Base-by-base conservation (phyloP, 1,140 invertebrate genomes). In the Cylas formicarius region DNA sequence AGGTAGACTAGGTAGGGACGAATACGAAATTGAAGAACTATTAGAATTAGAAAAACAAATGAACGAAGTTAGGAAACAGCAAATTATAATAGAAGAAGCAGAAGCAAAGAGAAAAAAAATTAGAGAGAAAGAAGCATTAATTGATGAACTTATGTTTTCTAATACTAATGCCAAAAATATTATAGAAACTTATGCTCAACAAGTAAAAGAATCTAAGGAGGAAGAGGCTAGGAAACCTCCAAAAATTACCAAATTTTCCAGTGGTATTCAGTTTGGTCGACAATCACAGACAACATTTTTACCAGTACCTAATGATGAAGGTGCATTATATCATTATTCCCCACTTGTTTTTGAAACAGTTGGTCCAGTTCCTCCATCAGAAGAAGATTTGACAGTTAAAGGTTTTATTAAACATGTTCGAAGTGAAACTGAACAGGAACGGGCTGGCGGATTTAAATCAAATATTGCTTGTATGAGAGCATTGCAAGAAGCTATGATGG, bases 111-210 rank as follows among this genome's bases (percentile, higher is more conserved):
- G 79, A 57, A 80, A 81, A 31, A 93, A 91, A 64, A 78, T 86
- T 18, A 75, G 82, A 32, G 81, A 87, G 32, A 91, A 92, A 63
- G 89, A 95, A 64, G 85, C 85, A 1, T 68, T 96, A 0, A 93
- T 96, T 51, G 90, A 96, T 69, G 90, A 95, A 61, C 69, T 97
- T 2, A 95, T 93, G 82, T 92, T 87, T 67, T 91, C 90, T 6
- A 85, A 90, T 53, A 80, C 77, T 16, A 79, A 93, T 68, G 91
- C 90, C 0, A 81, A 84, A 42, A 81, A 84, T 52, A 97, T 97
- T 51, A 69, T 97, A 1, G 82, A 81, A 40, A 82, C 78, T 26
- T 93, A 91, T 70, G 82, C 81, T 13, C 77, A 81, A 41, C 73
- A 73, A 34, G 81, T 78, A 44, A 77, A 82, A 52, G 80, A 85